Evolutionary conservation across 2,797 vertebrate species (phyloP), one percentile per base, ranked within the genome.

Genomic region (Peromyscus aztecus): DNA sequence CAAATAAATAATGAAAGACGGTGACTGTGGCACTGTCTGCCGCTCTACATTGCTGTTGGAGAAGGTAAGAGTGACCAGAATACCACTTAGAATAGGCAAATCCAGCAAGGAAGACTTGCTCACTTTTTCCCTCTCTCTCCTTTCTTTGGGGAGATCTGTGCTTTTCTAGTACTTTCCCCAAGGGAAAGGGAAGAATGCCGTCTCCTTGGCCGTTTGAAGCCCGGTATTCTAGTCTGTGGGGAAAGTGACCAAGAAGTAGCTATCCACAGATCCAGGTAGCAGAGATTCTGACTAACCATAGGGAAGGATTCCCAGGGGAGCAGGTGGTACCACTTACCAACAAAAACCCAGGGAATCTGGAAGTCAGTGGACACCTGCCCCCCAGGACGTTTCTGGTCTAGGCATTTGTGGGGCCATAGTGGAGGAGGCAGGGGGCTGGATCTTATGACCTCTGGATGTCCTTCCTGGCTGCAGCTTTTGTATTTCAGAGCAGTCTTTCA

Each of bases 401-500:
- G 0, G 49, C 83, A 21, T 34, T 63, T 10, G 12, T 80, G 75
- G 61, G 75, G 29, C 29, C 65, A 17, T 7, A 14, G 37, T 82
- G 40, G 91, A 43, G 55, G 89, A 95, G 88, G 63, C 71, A 78
- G 75, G 92, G 97, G 96, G 92, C 80, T 96, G 91, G 86, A 37
- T 71, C 71, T 61, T 7, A 49, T 93, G 96, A 98, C 97, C 97
- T 97, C 97, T 96, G 94, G 92, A 57, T 82, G 97, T 97, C 97
- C 97, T 98, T 94, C 59, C 94, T 75, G 97, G 92, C 92, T 77
- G 91, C 89, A 94, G 96, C 61, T 82, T 92, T 87, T 34, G 13
- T 89, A 90, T 92, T 88, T 96, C 95, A 69, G 85, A 92, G 31
- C 78, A 2, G 90, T 89, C 78, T 94, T 94, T 96, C 94, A 37